Evolutionary conservation across 2,113 vertebrate species (phyloP).

Genomic region (Xyrauchen texanus): DNA sequence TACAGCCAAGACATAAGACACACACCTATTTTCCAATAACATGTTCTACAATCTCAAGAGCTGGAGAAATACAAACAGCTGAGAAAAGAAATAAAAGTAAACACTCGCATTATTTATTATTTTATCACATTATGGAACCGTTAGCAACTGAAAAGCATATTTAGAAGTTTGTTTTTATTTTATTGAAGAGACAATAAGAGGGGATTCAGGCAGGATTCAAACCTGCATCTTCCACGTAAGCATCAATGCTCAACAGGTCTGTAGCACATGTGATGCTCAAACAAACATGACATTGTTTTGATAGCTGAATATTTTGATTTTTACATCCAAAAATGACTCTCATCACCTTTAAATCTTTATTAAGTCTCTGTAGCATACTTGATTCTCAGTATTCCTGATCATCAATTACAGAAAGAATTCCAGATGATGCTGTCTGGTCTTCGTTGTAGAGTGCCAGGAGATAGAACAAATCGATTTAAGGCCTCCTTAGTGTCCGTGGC

Average conservation of each 20-base stretch:
- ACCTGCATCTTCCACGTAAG: background rate
- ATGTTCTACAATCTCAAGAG: conserved; percentile 15
- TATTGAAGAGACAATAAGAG: background rate
- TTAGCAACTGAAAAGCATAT: background rate
- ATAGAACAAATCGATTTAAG: no score
- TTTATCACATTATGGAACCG: background rate
- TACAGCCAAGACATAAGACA: background rate
- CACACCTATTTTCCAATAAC: conserved; percentile 19
- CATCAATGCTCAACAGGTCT: background rate
- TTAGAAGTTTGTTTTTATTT: background rate
- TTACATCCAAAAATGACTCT: no score
- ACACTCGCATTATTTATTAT: background rate
- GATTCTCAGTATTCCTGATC: no score
- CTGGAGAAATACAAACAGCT: conserved; percentile 17
- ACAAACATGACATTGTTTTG: no score
- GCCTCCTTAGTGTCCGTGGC: no score
- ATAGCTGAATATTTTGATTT: no score
- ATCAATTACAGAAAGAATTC: no score
- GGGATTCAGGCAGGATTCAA: background rate
- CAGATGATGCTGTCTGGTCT: no score
- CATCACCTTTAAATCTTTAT: no score
- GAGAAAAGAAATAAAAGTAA: background rate
- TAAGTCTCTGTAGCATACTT: no score
- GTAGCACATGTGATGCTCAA: no score
- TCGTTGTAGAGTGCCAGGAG: no score